A percentile compares a stretch with the other conserved stretches of the same genome.
Evolutionary conservation across 2,113 vertebrate genomes (phyloP).

Genomic region (Erinaceus europaeus): DNA sequence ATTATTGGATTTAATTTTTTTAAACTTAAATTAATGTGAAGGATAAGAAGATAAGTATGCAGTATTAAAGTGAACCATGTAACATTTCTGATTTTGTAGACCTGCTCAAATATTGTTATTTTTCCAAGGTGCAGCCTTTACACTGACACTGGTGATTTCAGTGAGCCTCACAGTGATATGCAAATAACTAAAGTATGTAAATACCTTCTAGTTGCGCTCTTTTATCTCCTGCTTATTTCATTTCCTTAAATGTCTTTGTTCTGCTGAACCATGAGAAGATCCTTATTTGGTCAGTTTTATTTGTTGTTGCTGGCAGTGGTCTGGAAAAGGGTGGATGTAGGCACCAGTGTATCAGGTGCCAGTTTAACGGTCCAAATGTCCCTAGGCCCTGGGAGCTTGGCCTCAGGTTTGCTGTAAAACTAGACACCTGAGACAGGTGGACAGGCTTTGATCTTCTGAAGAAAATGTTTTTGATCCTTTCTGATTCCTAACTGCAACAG

Average conservation of each 20-base stretch:
- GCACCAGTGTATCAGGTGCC: not conserved
- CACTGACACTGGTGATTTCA: not conserved
- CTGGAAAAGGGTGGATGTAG: not conserved
- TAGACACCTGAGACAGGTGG: not conserved
- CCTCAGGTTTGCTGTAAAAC: not conserved
- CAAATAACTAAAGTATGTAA: constrained; percentile 2
- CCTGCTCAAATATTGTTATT: not conserved
- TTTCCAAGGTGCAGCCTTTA: not conserved
- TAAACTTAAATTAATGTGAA: constrained; percentile 1
- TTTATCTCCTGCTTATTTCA: not conserved
- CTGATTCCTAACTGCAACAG: not conserved
- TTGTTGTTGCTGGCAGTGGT: not conserved
- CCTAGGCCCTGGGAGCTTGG: not conserved
- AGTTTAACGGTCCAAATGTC: not conserved
- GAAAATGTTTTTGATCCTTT: not conserved
- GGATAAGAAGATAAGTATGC: not conserved
- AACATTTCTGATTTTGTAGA: constrained; percentile 24
- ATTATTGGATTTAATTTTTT: not conserved
- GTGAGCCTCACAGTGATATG: not conserved
- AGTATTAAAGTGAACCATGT: not conserved
- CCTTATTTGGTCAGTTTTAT: not conserved
- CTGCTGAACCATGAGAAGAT: not conserved
- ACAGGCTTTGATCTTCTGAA: not conserved
- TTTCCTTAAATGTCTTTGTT: not conserved
- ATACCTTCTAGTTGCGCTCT: not conserved